Base-by-base conservation (phyloP, 1,140 invertebrate species). In the Palaemon carinicauda region DNA sequence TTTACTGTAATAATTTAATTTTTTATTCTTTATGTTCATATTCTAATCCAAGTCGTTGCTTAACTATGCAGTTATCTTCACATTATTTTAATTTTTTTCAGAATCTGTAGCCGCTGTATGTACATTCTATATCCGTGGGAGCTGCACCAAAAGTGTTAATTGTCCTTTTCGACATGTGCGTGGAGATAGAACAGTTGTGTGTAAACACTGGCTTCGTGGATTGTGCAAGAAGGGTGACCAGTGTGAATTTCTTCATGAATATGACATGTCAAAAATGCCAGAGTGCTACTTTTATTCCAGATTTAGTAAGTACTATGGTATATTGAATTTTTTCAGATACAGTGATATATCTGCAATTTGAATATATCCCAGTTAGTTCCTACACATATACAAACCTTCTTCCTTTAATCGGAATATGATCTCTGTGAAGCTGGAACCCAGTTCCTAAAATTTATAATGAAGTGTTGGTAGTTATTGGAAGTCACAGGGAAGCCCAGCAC, bases 221-320 rank as follows among this genome's bases (percentile, higher is more conserved):
- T 93, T 99, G 0, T 99, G 99, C 91, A 99, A 99, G 92, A 99
- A 99, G 92, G 98, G 98, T 21, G 99, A 99, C 93, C 97, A 99
- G 90, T 99, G 98, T 92, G 99, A 99, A 94, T 99, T 99, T 93
- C 93, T 99, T 19, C 99, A 99, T 90, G 99, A 99, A 92, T 99
- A 98, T 94, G 98, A 99, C 91, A 99, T 99, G 97, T 97, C 97
- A 5, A 99, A 99, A 94, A 99, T 99, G 99, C 99, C 99, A 0
- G 99, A 99, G 93, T 99, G 99, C 92, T 99, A 99, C 92, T 99
- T 99, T 92, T 99, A 99, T 92, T 99, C 98, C 0, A 93, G 96
- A 91, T 98, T 98, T 90, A 97, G 94, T 94, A 92, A 94, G 93
- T 93, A 87, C 21, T 52, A 12, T 12, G 15, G 1, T 7, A 10